phyloP scores from a whole-genome alignment of 2,113 vertebrate species.

The Aldabrachelys gigantea region DNA sequence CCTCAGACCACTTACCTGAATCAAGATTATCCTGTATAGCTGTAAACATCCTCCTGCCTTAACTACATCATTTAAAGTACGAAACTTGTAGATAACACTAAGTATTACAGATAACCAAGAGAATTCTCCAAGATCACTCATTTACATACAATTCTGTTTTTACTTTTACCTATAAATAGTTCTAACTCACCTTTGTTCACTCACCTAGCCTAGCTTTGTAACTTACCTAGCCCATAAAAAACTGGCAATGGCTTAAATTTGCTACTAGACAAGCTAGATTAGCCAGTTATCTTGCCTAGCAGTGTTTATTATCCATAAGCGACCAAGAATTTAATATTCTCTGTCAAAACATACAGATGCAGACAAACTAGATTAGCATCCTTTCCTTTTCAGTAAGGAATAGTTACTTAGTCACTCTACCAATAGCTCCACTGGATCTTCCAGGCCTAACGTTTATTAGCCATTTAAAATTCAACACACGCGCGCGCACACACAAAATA shows the following conservation, averaged over 20 bases:
- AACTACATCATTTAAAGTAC: background rate
- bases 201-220: too few relatives aligned
- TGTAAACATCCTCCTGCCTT: background rate
- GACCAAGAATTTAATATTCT: background rate
- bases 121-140: background rate
- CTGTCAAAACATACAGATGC: background rate
- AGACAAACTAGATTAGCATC: background rate
- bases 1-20: background rate
- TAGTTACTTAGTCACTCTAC: background rate
- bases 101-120: background rate
- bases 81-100: too few relatives aligned
- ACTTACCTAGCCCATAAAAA: background rate
- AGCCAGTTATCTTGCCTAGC: background rate
- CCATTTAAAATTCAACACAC: background rate
- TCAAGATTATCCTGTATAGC: background rate
- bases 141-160: background rate
- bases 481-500: background rate
- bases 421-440: background rate
- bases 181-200: background rate
- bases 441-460: background rate
- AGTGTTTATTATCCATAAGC: background rate
- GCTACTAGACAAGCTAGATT: background rate
- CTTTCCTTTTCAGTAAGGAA: background rate
- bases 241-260: background rate
- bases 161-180: background rate